Percentiles rank a stretch among this genome's conserved stretches.
These are phyloP conservation scores for Sepioteuthis lessoniana DNA, from an alignment of 2,888 invertebrate species.

Conservation along the genomic window DNA sequence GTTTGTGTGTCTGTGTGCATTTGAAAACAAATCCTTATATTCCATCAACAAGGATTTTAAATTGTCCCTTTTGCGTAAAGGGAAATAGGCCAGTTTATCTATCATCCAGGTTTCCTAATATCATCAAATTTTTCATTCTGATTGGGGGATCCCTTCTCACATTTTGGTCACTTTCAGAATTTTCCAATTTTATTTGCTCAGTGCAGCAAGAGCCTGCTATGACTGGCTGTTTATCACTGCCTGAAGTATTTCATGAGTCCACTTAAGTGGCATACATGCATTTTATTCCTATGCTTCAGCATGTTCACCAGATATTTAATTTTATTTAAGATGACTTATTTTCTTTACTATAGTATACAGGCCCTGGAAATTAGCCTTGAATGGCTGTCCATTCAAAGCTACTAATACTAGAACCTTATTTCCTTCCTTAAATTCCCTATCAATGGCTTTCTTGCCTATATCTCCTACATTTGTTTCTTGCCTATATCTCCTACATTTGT, in stretches of 20 bases:
- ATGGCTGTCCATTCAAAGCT: not conserved
- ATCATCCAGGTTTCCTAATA: not conserved
- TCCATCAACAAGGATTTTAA: not conserved
- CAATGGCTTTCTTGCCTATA: not conserved
- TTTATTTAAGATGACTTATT: not conserved
- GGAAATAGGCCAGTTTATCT: not conserved
- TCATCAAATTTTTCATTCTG: not conserved
- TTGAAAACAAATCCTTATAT: constrained; percentile 47
- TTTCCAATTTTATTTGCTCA: not conserved
- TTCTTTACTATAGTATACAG: not conserved
- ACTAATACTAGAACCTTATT: not conserved
- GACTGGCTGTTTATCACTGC: not conserved
- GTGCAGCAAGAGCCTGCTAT: no score
- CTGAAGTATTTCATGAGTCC: not conserved
- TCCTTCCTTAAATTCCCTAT: not conserved
- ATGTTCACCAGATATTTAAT: not conserved
- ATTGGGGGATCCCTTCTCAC: not conserved
- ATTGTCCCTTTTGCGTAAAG: not conserved
- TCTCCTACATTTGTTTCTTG: not conserved
- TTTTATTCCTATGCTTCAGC: not conserved
- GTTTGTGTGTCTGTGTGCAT: constrained; percentile 49
- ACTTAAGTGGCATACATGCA: not conserved
- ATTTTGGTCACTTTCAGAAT: not conserved
- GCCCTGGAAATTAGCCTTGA: not conserved
- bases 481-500: no score